These are phyloP conservation scores for Scrobipalpa costella DNA, from an alignment of 2,888 invertebrate genomes.

Conservation along the genomic window DNA sequence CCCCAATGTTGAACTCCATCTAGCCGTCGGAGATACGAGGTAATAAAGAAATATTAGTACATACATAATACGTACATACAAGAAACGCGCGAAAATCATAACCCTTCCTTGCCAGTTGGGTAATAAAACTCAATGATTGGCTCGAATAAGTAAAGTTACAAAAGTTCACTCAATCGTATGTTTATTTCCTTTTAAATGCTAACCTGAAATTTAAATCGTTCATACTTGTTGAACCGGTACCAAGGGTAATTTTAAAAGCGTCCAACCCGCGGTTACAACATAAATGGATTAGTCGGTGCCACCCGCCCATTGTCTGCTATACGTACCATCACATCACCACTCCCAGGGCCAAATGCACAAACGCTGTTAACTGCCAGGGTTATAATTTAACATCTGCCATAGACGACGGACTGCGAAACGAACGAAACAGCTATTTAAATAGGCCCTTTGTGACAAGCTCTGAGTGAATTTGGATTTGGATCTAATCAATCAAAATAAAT, in stretches of 20 bases:
- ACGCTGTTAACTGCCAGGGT: constrained; percentile 60
- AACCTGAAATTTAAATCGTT: too few species aligned
- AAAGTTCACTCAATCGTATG: too few species aligned
- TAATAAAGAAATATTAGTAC: too few species aligned
- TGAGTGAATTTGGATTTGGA: not conserved
- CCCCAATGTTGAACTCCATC: too few species aligned
- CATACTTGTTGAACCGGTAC: not conserved
- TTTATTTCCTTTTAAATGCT: too few species aligned
- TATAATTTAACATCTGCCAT: constrained; percentile 31
- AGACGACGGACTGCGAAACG: constrained; percentile 13
- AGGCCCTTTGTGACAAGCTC: constrained; percentile 18
- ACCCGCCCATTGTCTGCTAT: constrained; percentile 45
- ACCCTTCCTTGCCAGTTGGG: too few species aligned
- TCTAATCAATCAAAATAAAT: not conserved
- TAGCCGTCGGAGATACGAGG: too few species aligned
- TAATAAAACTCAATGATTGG: too few species aligned
- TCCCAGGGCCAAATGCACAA: constrained; percentile 59
- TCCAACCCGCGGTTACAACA: constrained; percentile 43
- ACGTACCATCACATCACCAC: constrained; percentile 45
- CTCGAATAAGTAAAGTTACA: too few species aligned
- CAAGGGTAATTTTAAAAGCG: constrained; percentile 21
- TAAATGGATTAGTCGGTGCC: constrained; percentile 64
- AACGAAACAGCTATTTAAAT: constrained; percentile 18
- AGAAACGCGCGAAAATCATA: too few species aligned
- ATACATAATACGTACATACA: too few species aligned